These are phyloP conservation scores for Micropoecilia bifurca DNA, from an alignment of 2,797 vertebrate genomes.

Conservation along the genomic window DNA sequence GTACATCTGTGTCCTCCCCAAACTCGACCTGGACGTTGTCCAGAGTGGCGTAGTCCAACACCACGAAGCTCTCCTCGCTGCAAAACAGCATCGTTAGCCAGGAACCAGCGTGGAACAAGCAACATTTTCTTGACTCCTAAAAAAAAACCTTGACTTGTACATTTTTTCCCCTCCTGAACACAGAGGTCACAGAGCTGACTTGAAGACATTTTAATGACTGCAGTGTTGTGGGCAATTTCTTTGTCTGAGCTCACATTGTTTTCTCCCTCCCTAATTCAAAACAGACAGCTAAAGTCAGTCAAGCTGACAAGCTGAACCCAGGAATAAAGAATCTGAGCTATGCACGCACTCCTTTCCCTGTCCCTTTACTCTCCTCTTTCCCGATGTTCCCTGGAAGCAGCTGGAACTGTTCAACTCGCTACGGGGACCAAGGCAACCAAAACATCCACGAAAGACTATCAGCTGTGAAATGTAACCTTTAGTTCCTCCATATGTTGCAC, in stretches of 20 bases:
- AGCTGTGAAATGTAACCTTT: background rate
- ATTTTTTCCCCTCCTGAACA: slow-evolving; percentile 21
- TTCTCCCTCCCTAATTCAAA: slow-evolving; percentile 68
- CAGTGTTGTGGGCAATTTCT: slow-evolving; percentile 42
- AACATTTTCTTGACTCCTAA: slow-evolving; percentile 15
- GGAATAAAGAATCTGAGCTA: slow-evolving; percentile 72
- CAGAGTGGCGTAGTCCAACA: slow-evolving; percentile 90
- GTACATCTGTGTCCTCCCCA: slow-evolving; percentile 69
- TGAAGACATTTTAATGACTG: slow-evolving; percentile 39
- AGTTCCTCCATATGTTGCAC: background rate
- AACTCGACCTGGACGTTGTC: slow-evolving; percentile 86
- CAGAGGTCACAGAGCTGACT: slow-evolving; percentile 14
- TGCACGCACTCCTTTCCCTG: slow-evolving; percentile 46
- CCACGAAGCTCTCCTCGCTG: slow-evolving; percentile 93
- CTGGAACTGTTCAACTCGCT: slow-evolving; percentile 31
- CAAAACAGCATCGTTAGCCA: background rate
- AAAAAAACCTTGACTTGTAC: slow-evolving; percentile 15
- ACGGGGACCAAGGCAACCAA: slow-evolving; percentile 16
- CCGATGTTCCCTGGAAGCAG: slow-evolving; percentile 34
- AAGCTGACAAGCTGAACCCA: slow-evolving; percentile 61
- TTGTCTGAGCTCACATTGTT: slow-evolving; percentile 66
- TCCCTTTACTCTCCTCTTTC: slow-evolving; percentile 19
- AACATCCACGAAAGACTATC: slow-evolving; percentile 9
- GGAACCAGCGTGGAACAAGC: background rate
- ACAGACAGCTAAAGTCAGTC: slow-evolving; percentile 58